Evolutionary conservation across 2,113 vertebrate genomes (phyloP).

Genomic region (Nyctereutes procyonoides): DNA sequence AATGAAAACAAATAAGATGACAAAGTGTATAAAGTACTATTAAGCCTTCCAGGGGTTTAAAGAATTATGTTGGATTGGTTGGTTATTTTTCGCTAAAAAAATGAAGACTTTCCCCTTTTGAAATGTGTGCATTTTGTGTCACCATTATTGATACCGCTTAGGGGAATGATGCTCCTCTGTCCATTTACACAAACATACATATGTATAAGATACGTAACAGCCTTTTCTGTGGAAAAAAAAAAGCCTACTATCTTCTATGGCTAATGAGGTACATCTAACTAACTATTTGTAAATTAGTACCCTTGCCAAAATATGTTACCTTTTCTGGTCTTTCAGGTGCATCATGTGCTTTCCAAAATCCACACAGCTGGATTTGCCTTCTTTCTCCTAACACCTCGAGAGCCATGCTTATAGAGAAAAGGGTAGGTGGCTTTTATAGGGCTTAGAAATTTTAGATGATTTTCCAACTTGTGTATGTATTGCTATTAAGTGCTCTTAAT

Average conservation of each 20-base stretch:
- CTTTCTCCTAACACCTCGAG: not conserved
- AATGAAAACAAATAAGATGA: slow-evolving; percentile 15
- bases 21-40: slow-evolving; percentile 1
- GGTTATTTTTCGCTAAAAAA: slow-evolving; percentile 57
- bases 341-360: not conserved
- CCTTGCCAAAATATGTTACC: slow-evolving; percentile 40
- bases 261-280: not conserved
- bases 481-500: not conserved
- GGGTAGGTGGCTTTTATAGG: not conserved
- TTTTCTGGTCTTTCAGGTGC: slow-evolving; percentile 59
- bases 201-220: not conserved
- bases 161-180: not conserved
- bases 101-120: not conserved
- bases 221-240: not conserved
- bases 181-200: not conserved
- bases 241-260: not conserved
- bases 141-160: not conserved
- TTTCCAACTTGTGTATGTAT: not conserved
- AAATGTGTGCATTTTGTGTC: slow-evolving; percentile 43
- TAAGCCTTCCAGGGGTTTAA: not conserved
- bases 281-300: slow-evolving; percentile 57
- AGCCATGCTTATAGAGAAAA: not conserved
- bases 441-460: slow-evolving; percentile 27
- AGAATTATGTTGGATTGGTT: not conserved
- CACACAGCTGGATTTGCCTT: not conserved